Conservation (phyloP, 2,888 invertebrate species). For the Drosophila subsilvestris region DNA sequence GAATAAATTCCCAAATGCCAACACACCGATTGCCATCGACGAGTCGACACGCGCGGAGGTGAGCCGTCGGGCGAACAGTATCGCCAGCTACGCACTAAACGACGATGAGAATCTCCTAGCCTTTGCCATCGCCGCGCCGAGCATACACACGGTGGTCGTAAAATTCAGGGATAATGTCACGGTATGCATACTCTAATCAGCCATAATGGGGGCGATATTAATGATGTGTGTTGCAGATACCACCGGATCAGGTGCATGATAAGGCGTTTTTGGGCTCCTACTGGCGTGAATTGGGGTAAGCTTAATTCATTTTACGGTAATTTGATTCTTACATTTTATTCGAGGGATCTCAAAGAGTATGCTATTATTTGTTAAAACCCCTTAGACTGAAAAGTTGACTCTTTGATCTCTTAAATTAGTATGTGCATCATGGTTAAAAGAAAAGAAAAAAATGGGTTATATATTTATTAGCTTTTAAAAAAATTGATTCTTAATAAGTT, state of each 20-base stretch:
- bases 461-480: too few relatives aligned
- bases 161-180: conserved; percentile 84
- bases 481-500: too few relatives aligned
- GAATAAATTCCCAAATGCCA: conserved; percentile 78
- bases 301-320: not conserved
- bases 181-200: conserved; percentile 67
- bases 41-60: conserved; percentile 81
- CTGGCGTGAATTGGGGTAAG: conserved; percentile 83
- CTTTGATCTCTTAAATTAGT: too few relatives aligned
- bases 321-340: not conserved
- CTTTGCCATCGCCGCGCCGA: conserved; percentile 84
- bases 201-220: conserved; percentile 4
- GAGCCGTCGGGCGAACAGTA: conserved; percentile 81
- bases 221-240: conserved; percentile 69
- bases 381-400: not conserved
- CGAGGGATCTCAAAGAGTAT: not conserved
- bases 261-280: conserved; percentile 83
- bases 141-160: conserved; percentile 84
- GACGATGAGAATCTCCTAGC: conserved; percentile 84
- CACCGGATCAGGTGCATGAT: conserved; percentile 82
- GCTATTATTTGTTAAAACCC: not conserved
- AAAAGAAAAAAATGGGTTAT: too few relatives aligned
- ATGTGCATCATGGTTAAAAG: too few relatives aligned
- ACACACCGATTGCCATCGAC: conserved; percentile 66
- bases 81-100: conserved; percentile 83